phyloP scores from a whole-genome alignment of 2,888 invertebrate species.

The Acrocyrtus sp. region DNA sequence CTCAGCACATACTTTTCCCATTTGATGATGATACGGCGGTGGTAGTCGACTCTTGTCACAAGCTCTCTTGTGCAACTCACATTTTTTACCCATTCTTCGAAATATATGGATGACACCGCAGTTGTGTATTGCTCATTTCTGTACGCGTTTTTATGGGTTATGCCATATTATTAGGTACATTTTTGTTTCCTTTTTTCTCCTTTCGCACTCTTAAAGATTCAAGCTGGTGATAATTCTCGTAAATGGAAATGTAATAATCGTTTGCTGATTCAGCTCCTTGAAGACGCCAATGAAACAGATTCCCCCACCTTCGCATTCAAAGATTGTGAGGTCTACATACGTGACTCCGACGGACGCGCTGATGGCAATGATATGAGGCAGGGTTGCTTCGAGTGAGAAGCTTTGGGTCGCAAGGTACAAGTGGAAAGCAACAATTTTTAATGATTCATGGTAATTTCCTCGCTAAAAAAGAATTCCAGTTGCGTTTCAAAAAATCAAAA shows the following conservation, averaged over 20 bases:
- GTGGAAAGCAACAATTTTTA: not conserved
- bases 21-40: conserved; percentile 17
- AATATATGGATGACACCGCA: conserved; percentile 36
- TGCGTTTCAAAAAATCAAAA: not conserved
- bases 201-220: not conserved
- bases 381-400: not conserved
- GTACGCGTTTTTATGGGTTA: conserved; percentile 5
- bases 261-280: not conserved
- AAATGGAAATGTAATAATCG: not conserved
- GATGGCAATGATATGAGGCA: not conserved
- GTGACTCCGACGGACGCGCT: not conserved
- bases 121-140: conserved; percentile 35
- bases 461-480: not conserved
- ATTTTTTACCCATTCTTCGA: conserved; percentile 51
- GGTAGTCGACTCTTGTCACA: conserved; percentile 12
- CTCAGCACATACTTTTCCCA: conserved; percentile 39
- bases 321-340: no score
- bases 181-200: not conserved
- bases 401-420: no score
- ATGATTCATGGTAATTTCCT: conserved; percentile 36
- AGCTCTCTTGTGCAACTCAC: conserved; percentile 13
- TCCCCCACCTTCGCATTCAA: not conserved
- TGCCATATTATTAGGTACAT: not conserved
- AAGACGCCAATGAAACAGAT: not conserved
- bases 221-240: not conserved